phyloP scores from a whole-genome alignment of 2,113 vertebrate species.

The Hymenochirus boettgeri region DNA sequence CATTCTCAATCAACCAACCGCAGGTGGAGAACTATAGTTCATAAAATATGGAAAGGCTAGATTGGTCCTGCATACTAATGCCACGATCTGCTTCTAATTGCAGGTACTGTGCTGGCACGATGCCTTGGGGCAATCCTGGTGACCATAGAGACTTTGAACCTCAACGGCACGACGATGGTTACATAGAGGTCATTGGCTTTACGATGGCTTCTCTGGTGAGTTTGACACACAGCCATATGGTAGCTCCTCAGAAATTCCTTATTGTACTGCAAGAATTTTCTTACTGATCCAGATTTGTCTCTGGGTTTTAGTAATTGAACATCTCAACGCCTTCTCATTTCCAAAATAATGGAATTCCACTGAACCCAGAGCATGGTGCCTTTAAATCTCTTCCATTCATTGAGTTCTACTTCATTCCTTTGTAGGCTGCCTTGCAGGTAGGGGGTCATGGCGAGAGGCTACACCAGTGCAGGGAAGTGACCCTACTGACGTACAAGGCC shows the following conservation, averaged over 20 bases:
- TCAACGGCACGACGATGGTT: constrained; percentile 76
- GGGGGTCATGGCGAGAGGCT: constrained; percentile 72
- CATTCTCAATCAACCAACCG: too few species aligned
- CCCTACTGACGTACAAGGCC: constrained; percentile 69
- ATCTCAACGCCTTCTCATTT: too few species aligned
- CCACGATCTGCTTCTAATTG: constrained; percentile 20
- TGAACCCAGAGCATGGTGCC: too few species aligned
- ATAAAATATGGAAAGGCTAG: too few species aligned
- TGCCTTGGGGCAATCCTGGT: constrained; percentile 77
- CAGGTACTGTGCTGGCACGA: constrained; percentile 79
- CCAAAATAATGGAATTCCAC: too few species aligned
- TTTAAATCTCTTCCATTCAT: too few species aligned
- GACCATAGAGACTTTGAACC: constrained; percentile 77
- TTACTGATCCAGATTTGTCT: too few species aligned
- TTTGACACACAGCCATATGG: not conserved
- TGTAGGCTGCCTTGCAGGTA: constrained; percentile 72
- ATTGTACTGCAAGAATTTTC: too few species aligned
- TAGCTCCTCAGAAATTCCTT: not conserved
- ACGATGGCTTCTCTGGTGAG: constrained; percentile 79
- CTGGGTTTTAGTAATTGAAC: too few species aligned
- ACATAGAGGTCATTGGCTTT: constrained; percentile 77
- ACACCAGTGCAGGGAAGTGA: constrained; percentile 75
- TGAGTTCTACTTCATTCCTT: too few species aligned
- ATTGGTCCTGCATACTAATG: too few species aligned
- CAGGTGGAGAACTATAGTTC: too few species aligned